Percentiles rank a stretch among this genome's conserved stretches.
Evolutionary conservation across 2,113 vertebrate genomes (phyloP).

Genomic region (Cisticola juncidis): DNA sequence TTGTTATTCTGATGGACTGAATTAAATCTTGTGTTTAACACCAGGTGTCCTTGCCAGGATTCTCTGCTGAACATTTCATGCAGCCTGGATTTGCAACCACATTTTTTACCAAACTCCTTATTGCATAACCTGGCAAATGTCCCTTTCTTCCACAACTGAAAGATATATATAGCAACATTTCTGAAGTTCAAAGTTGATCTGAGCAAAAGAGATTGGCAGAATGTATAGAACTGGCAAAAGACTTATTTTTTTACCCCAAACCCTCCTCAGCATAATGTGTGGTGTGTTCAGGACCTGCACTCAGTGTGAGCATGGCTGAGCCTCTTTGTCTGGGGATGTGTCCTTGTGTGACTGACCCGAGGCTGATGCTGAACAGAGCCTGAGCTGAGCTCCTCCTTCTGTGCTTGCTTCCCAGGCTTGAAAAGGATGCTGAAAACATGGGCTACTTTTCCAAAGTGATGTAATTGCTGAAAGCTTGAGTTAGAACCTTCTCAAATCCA

Average conservation of each 20-base stretch:
- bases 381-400: not conserved
- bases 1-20: not conserved
- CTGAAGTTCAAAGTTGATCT: not conserved
- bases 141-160: not conserved
- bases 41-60: not conserved
- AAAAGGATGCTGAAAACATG: not conserved
- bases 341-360: rapidly evolving
- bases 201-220: not conserved
- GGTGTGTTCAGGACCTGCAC: not conserved
- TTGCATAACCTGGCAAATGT: not conserved
- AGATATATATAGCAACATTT: not conserved
- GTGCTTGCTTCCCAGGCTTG: not conserved
- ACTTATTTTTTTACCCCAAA: not conserved
- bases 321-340: not conserved
- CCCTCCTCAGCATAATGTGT: not conserved
- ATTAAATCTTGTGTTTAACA: not conserved
- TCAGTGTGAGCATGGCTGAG: rapidly evolving
- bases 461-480: not conserved
- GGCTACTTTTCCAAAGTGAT: not conserved
- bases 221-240: rapidly evolving
- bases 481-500: not conserved
- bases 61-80: not conserved
- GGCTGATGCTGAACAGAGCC: not conserved
- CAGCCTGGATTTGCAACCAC: not conserved
- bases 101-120: not conserved